Base-by-base conservation (phyloP, 2,113 vertebrate species). In the Coreoperca whiteheadi region DNA sequence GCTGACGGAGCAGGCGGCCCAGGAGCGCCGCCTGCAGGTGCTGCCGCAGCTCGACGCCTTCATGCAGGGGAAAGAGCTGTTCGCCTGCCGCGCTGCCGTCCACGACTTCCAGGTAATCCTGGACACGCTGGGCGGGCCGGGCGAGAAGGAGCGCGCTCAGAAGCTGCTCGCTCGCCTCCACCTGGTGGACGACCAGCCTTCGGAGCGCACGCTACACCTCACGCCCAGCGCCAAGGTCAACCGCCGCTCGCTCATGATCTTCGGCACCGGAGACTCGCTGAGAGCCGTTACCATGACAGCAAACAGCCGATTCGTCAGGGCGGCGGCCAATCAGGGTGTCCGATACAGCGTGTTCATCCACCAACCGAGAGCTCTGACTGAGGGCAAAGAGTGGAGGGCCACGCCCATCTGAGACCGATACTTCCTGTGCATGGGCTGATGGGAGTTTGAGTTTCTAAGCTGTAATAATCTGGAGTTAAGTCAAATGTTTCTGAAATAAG, bases 301-400 rank as follows among this genome's bases (percentile, higher is more conserved):
- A 6, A 99, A 99, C 77, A 98, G 97, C 53, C 97, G 98, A 15
- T 99, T 99, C 78, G 96, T 99, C 54, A 96, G 98, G 75, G 97
- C 98, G 7, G 97, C 98, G 0, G 96, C 96, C 83, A 99, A 99
- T 92, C 98, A 99, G 91, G 97, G 97, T 0, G 96, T 99, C 67
- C 96, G 93, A n/a, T 99, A 97, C 91, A 99, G 97, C 30, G 98
- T 99, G 68, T 99, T 99, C 84, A 94, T 99, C 69, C 98, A 99
- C 92, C 96, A 98, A 74, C 98, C 98, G 0, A 95, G 98, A 61
- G 98, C 98, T 0, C 74, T 99, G 82, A 99, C 98, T 0, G 98
- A 99, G 82, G 98, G 97, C 68, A 99, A 99, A 90, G 97, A 99
- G 88, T 95, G 96, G 90, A 88, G 96, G 82, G 98, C 98, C 37